Percentiles rank a stretch among this genome's conserved stretches.
Conservation (phyloP, 2,113 vertebrate genomes). For the Prionailurus bengalensis region DNA sequence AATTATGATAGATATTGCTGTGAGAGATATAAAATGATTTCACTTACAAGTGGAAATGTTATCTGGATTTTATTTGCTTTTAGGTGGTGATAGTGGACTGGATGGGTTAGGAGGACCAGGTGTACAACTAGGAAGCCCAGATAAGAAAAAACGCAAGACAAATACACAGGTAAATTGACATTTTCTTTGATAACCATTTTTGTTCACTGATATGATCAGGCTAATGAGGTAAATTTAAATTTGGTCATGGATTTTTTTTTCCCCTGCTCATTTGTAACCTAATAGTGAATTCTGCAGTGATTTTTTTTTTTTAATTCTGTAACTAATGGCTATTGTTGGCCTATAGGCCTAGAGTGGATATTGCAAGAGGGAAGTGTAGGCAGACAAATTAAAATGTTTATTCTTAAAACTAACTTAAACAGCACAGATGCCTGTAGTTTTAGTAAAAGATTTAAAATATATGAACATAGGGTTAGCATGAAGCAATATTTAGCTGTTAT, state of each 20-base stretch:
- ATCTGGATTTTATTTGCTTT: constrained; percentile 76
- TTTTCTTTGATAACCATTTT: constrained; percentile 21
- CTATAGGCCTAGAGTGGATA: neutral
- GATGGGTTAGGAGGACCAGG: constrained; percentile 91
- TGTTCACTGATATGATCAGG: neutral
- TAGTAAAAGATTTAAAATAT: constrained; percentile 37
- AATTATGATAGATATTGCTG: constrained; percentile 22
- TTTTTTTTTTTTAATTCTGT: neutral
- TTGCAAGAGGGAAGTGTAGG: neutral
- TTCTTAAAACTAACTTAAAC: constrained; percentile 47
- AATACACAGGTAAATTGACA: constrained; percentile 89
- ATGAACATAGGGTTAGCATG: neutral
- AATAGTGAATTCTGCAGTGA: neutral
- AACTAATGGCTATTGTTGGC: neutral
- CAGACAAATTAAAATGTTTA: constrained; percentile 42
- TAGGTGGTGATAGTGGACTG: constrained; percentile 92
- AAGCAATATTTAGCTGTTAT: neutral
- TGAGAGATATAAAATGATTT: constrained; percentile 5
- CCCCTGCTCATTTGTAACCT: neutral
- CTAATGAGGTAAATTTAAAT: neutral
- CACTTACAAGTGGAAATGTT: constrained; percentile 65
- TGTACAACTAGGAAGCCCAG: constrained; percentile 90
- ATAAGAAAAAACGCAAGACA: constrained; percentile 93
- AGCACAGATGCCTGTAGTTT: neutral
- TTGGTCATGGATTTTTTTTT: neutral